These are phyloP conservation scores for Miltochrista miniata DNA, from an alignment of 2,888 invertebrate species.

Conservation along the genomic window DNA sequence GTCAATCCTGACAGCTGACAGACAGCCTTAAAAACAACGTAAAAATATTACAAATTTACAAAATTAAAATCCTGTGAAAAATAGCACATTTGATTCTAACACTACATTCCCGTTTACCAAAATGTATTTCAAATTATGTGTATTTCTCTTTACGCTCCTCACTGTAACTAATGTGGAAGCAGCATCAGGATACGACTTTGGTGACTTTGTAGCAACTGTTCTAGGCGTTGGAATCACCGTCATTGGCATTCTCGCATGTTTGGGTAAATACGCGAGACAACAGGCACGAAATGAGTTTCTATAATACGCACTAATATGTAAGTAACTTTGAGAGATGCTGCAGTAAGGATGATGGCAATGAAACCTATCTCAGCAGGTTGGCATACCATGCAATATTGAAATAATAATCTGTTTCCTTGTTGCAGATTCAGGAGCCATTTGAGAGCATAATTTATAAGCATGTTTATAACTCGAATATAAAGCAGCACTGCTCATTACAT, in stretches of 20 bases:
- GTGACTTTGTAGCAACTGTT: conserved; percentile 86
- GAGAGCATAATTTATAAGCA: too few species aligned
- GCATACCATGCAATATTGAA: too few species aligned
- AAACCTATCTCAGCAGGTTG: too few species aligned
- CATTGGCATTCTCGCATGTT: conserved; percentile 86
- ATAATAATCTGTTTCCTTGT: too few species aligned
- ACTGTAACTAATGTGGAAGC: conserved; percentile 76
- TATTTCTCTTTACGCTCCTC: conserved; percentile 61
- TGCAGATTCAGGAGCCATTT: too few species aligned
- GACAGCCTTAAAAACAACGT: background rate
- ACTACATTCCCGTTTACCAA: background rate
- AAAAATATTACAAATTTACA: too few species aligned
- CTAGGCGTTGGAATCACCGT: conserved; percentile 84
- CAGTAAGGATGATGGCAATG: too few species aligned
- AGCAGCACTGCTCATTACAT: too few species aligned
- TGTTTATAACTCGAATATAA: too few species aligned
- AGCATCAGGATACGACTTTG: conserved; percentile 85
- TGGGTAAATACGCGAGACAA: conserved; percentile 87
- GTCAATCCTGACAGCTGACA: too few species aligned
- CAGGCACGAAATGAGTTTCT: conserved; percentile 81
- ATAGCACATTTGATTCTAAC: too few species aligned
- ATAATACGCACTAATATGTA: conserved; percentile 40
- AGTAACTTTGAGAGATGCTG: background rate
- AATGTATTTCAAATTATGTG: conserved; percentile 68
- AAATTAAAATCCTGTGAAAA: background rate